Evolutionary conservation across 2,888 invertebrate species (phyloP).

Genomic region (Orthosia incerta): DNA sequence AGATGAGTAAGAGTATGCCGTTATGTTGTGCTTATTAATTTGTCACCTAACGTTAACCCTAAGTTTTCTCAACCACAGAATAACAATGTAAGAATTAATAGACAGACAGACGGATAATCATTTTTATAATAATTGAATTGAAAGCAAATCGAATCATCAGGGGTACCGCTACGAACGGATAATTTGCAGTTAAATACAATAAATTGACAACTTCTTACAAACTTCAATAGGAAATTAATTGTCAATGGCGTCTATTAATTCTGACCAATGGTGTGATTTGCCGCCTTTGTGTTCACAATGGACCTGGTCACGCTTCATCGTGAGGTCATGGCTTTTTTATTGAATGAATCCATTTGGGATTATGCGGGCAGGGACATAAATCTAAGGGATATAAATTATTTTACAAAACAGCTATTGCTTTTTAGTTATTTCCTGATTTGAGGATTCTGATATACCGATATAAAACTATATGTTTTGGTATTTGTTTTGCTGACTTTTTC

Average conservation of each 20-base stretch:
- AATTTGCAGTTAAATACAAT: conserved; percentile 44
- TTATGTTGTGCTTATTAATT: no score
- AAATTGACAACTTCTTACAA: conserved; percentile 47
- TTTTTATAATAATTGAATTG: background rate
- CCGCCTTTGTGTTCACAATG: conserved; percentile 80
- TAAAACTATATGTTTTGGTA: no score
- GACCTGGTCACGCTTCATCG: conserved; percentile 70
- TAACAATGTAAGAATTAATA: background rate
- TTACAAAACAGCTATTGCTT: conserved; percentile 33
- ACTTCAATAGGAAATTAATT: conserved; percentile 64
- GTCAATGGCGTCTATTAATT: conserved; percentile 66
- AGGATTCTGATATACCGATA: background rate
- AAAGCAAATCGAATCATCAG: background rate
- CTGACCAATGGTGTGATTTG: conserved; percentile 76
- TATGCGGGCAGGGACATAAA: conserved; percentile 80
- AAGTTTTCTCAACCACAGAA: background rate
- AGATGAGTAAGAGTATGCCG: no score
- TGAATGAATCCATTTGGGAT: conserved; percentile 81
- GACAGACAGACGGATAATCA: background rate
- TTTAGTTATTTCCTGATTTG: conserved; percentile 50
- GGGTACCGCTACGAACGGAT: background rate
- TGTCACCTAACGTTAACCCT: no score
- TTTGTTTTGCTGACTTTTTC: background rate
- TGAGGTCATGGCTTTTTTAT: conserved; percentile 86
- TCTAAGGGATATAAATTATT: conserved; percentile 60